A percentile compares a stretch with the other conserved stretches of the same genome.
Evolutionary conservation across 2,113 vertebrate genomes (phyloP).

Genomic region (Tympanuchus pallidicinctus): DNA sequence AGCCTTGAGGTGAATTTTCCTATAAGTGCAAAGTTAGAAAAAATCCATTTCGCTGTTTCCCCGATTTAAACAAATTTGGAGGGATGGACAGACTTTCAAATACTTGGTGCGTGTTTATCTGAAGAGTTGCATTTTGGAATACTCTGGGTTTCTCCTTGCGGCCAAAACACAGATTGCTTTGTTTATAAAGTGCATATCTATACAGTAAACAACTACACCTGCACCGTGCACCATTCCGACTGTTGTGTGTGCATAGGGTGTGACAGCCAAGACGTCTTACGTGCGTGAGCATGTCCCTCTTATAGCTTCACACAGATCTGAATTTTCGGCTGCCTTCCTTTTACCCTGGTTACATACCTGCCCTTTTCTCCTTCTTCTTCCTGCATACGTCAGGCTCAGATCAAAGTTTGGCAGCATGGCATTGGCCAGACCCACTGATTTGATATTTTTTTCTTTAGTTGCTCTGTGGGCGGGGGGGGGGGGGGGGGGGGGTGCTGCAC

Average conservation of each 20-base stretch:
- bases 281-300: not conserved
- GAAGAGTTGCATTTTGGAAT: not conserved
- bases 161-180: not conserved
- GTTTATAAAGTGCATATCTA: not conserved
- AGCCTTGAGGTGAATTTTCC: conserved; percentile 44
- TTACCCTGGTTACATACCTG: not conserved
- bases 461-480: not conserved
- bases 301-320: not conserved
- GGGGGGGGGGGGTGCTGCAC: not conserved
- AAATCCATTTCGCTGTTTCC: conserved; percentile 29
- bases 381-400: not conserved
- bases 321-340: conserved; percentile 32
- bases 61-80: not conserved
- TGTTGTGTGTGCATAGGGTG: not conserved
- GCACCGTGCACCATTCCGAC: not conserved
- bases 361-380: not conserved
- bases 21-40: conserved; percentile 25
- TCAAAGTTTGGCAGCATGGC: accelerated
- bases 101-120: not conserved
- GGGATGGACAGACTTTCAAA: not conserved
- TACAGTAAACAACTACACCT: not conserved
- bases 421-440: accelerated
- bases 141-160: not conserved
- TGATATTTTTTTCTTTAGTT: accelerated
- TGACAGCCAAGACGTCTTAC: conserved; percentile 4